Percentiles rank a stretch among this genome's conserved stretches.
Evolutionary conservation across 1,140 invertebrate genomes (phyloP).

Genomic region (Drosophila navojoa): DNA sequence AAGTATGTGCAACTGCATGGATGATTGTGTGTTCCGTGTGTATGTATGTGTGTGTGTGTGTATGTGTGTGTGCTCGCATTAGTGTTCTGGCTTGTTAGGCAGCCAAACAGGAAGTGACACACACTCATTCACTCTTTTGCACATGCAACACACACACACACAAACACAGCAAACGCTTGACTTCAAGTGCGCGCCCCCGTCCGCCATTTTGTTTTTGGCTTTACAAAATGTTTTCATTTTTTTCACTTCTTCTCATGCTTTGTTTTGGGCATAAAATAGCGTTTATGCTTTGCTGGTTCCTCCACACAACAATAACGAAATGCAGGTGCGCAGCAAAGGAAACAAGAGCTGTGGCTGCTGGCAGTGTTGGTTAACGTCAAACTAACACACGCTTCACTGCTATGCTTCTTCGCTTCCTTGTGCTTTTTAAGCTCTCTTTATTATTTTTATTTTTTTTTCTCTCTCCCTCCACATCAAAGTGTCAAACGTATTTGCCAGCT

Average conservation of each 20-base stretch:
- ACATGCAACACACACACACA: no score
- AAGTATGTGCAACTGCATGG: conserved; percentile 44
- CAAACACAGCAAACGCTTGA: conserved; percentile 28
- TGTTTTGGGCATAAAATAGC: conserved; percentile 35
- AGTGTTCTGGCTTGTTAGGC: conserved; percentile 55
- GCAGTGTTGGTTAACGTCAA: conserved; percentile 31
- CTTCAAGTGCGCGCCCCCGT: conserved; percentile 44
- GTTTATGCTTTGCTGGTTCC: conserved; percentile 44
- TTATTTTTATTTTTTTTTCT: not conserved
- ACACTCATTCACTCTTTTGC: conserved; percentile 18
- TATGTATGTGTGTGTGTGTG: not conserved
- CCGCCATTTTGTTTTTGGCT: conserved; percentile 52
- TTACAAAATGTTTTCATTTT: conserved; percentile 32
- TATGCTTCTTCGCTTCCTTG: not conserved
- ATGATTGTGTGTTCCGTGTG: conserved; percentile 6
- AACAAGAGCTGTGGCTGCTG: not conserved
- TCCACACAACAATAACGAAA: conserved; percentile 10
- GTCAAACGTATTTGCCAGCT: conserved; percentile 37
- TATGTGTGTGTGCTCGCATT: conserved; percentile 4
- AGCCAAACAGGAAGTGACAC: conserved; percentile 61
- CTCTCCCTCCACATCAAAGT: conserved; percentile 20
- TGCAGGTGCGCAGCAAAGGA: conserved; percentile 20
- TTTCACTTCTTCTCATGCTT: conserved; percentile 25
- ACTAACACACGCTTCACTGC: conserved; percentile 6
- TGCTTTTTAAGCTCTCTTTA: not conserved